Evolutionary conservation across 1,140 invertebrate species (phyloP).

Genomic region (Liolophura sinensis): DNA sequence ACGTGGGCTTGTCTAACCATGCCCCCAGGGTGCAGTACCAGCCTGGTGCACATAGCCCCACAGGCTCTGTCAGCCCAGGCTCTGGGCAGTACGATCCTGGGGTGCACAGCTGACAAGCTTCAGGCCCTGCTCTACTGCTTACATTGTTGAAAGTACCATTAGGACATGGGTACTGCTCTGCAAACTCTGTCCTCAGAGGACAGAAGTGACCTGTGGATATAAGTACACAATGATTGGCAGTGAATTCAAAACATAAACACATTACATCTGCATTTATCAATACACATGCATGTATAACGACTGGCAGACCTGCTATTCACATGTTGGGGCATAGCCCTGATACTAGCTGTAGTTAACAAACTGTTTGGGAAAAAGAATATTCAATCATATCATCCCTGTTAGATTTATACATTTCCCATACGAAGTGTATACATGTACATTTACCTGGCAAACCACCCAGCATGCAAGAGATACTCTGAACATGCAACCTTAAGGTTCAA

Average conservation of each 20-base stretch:
- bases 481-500: too few relatives aligned
- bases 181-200: slow-evolving; percentile 43
- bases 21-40: slow-evolving; percentile 52
- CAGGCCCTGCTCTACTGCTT: slow-evolving; percentile 29
- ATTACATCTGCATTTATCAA: background rate
- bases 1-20: slow-evolving; percentile 39
- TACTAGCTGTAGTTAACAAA: too few relatives aligned
- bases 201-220: slow-evolving; percentile 46
- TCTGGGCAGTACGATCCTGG: slow-evolving; percentile 47
- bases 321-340: too few relatives aligned
- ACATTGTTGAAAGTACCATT: slow-evolving; percentile 51
- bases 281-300: too few relatives aligned
- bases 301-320: too few relatives aligned
- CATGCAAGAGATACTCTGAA: too few relatives aligned
- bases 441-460: too few relatives aligned
- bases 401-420: too few relatives aligned
- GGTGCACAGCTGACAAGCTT: slow-evolving; percentile 39
- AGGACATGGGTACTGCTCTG: slow-evolving; percentile 46
- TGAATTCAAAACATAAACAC: too few relatives aligned
- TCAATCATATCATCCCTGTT: too few relatives aligned
- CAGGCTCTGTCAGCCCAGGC: slow-evolving; percentile 35
- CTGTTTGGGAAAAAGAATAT: too few relatives aligned
- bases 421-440: too few relatives aligned
- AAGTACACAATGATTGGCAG: background rate
- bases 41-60: slow-evolving; percentile 43